Conservation (phyloP, 2,888 invertebrate species). For the Erebia ligea region DNA sequence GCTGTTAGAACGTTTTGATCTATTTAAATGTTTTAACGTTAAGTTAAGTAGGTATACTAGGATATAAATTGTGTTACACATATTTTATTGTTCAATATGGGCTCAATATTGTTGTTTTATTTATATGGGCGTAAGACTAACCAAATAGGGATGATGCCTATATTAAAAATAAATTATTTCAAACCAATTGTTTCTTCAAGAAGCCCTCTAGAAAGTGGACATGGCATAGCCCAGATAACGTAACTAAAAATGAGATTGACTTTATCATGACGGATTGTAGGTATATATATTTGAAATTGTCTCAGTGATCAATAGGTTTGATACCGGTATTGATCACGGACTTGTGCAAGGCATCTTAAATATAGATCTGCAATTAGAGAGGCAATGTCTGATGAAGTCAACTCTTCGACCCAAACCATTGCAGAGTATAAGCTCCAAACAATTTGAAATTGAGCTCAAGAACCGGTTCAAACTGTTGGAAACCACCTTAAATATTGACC, state of each 20-base stretch:
- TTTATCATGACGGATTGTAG: slow-evolving; percentile 28
- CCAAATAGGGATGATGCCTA: too few species aligned
- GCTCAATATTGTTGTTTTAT: too few species aligned
- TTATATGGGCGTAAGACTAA: too few species aligned
- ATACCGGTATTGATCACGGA: slow-evolving; percentile 32
- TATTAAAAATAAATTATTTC: too few species aligned
- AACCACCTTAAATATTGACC: slow-evolving; percentile 15
- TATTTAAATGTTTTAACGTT: too few species aligned
- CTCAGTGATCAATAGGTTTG: slow-evolving; percentile 31
- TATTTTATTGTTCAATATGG: too few species aligned
- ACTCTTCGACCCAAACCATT: slow-evolving; percentile 20
- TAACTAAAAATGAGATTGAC: slow-evolving; percentile 30
- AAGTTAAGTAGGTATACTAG: too few species aligned
- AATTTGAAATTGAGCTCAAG: slow-evolving; percentile 24
- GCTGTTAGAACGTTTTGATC: too few species aligned
- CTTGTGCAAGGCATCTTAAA: slow-evolving; percentile 36
- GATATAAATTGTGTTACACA: too few species aligned
- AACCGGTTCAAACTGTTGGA: slow-evolving; percentile 27
- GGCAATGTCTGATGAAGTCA: slow-evolving; percentile 20
- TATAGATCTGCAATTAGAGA: slow-evolving; percentile 12
- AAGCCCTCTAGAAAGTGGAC: too few species aligned
- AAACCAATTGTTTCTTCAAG: too few species aligned
- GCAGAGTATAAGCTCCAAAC: slow-evolving; percentile 12
- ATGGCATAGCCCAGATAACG: slow-evolving; percentile 17
- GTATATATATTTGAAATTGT: slow-evolving; percentile 30